phyloP scores from a whole-genome alignment of 1,140 invertebrate species.

The Drosophila punjabiensis region DNA sequence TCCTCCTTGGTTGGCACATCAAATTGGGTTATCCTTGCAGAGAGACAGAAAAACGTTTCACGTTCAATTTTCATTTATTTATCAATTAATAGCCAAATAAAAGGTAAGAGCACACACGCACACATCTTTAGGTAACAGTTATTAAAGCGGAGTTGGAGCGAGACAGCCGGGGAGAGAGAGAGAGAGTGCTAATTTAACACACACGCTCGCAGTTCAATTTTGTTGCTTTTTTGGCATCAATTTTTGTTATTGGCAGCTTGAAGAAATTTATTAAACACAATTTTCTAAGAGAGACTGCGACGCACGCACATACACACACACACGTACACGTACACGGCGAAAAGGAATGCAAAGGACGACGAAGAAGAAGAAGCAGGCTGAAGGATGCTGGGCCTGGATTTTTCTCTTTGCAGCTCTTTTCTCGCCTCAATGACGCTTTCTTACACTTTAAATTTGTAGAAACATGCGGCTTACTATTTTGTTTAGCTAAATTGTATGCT shows the following conservation, averaged over 20 bases:
- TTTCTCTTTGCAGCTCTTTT: constrained; percentile 24
- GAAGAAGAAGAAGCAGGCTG: constrained; percentile 35
- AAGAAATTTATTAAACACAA: constrained; percentile 42
- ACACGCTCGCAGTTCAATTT: constrained; percentile 6
- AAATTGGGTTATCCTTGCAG: constrained; percentile 10
- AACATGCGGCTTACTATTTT: constrained; percentile 2
- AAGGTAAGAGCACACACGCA: constrained; percentile 15
- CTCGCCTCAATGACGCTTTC: neutral
- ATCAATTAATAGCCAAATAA: constrained; percentile 15
- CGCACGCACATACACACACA: constrained; percentile 38
- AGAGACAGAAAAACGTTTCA: neutral
- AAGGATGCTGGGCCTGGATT: constrained; percentile 63
- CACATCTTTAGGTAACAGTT: constrained; percentile 29
- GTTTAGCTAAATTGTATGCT: neutral
- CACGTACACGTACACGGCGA: constrained; percentile 12
- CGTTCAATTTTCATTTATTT: constrained; percentile 1
- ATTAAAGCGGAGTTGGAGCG: constrained; percentile 25
- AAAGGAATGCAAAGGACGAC: constrained; percentile 41
- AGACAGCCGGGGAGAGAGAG: neutral
- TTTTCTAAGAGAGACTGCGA: constrained; percentile 20
- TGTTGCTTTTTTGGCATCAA: constrained; percentile 32
- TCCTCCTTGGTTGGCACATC: constrained; percentile 8
- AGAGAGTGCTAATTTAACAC: constrained; percentile 32
- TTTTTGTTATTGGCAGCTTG: constrained; percentile 39
- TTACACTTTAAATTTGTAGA: constrained; percentile 1